A percentile compares a stretch with the other conserved stretches of the same genome.
Conservation (phyloP, 1,140 invertebrate genomes). For the Campoletis sonorensis region DNA sequence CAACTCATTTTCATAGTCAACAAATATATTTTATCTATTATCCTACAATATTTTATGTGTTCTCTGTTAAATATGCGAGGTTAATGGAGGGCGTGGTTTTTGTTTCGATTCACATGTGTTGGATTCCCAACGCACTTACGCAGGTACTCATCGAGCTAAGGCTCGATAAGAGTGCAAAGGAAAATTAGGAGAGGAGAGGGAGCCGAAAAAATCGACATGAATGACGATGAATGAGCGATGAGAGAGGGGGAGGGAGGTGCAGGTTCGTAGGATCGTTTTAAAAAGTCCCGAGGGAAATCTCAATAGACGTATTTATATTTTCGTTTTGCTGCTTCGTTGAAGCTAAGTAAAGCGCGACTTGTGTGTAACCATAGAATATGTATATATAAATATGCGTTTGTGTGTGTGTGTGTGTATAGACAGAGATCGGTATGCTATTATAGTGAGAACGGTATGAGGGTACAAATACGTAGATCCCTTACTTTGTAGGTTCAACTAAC, state of each 20-base stretch:
- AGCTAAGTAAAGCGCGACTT: constrained; percentile 22
- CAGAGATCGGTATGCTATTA: constrained; percentile 1
- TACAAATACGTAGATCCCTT: constrained; percentile 13
- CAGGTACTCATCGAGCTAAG: neutral
- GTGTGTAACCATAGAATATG: neutral
- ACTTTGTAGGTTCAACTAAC: neutral
- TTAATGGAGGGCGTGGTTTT: no score
- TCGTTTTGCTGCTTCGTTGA: constrained; percentile 50
- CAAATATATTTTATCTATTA: no score
- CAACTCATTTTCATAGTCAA: no score
- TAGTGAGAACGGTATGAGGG: neutral
- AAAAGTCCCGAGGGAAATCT: constrained; percentile 52
- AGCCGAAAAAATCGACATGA: constrained; percentile 46
- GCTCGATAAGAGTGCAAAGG: constrained; percentile 32
- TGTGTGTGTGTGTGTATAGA: no score
- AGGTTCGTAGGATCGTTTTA: constrained; percentile 62
- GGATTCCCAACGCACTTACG: no score
- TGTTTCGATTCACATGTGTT: no score
- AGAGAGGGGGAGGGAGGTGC: no score
- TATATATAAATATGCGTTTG: neutral
- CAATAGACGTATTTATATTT: constrained; percentile 74
- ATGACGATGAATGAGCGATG: constrained; percentile 35
- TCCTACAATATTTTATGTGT: no score
- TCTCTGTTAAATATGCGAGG: no score
- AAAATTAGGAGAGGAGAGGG: constrained; percentile 31